Evolutionary conservation across 2,797 vertebrate genomes (phyloP), one percentile per base, ranked within the genome.

Genomic region (Leuciscus waleckii): DNA sequence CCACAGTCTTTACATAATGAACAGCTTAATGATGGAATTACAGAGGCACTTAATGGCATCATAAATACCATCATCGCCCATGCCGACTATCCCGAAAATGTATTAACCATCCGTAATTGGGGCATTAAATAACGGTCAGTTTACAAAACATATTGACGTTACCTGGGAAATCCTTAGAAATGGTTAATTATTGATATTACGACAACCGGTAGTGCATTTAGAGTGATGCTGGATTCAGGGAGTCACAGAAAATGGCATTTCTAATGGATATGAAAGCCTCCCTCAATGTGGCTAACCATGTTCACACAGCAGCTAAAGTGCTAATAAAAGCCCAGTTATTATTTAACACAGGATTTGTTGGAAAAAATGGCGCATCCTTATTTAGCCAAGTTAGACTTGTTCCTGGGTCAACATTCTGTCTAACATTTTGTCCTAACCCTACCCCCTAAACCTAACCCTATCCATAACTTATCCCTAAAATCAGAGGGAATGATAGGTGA

Each of bases 11-110:
- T 93, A 91, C 88, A 88, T 94, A 95, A 95, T 95, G 93, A 95
- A 94, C 89, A 88, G 90, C 90, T 85, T 95, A 95, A 95, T 95
- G 91, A 92, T 86, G 89, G 85, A 91, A 94, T 95, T 95, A 94
- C 91, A 91, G 92, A 90, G 77, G 85, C 90, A 88, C 92, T 92
- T 93, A 95, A 94, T 95, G 93, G 93, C 91, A 93, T 92, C 87
- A 87, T 93, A 92, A 92, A 41, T 90, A 89, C 92, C 90, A 87
- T 91, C 92, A 68, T 87, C 87, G 84, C 89, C 79, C 69, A 78
- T 78, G 68, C 84, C 32, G 16, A 61, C 71, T 67, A 49, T 29
- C 83, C 46, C 35, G 26, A 78, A 82, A 87, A 87, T 85, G 56
- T 73, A 87, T 87, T 87, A 87, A 85, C 83, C 61, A 67, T 56